A percentile compares a stretch with the other conserved stretches of the same genome.
Conservation (phyloP, 2,113 vertebrate genomes). For the Neolamprologus tretocephalus region DNA sequence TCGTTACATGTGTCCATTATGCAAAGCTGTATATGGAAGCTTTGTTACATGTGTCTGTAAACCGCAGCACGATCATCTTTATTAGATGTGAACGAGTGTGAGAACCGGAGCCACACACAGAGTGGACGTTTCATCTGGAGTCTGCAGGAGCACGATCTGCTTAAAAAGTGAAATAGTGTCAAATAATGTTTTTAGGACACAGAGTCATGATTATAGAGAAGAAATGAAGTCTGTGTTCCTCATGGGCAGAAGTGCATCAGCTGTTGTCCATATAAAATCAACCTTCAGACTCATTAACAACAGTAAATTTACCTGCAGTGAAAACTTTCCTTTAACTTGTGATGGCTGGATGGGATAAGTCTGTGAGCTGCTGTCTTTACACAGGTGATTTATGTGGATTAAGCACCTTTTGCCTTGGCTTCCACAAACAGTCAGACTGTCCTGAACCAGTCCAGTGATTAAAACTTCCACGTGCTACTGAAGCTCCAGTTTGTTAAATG, state of each 20-base stretch:
- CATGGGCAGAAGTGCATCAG: not conserved
- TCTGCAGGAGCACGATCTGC: not conserved
- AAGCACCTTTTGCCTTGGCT: not conserved
- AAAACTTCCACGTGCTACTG: not conserved
- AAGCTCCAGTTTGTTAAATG: not conserved
- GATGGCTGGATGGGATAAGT: not conserved
- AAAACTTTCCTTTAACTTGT: not conserved
- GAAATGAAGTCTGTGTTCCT: not conserved
- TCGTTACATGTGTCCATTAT: not conserved
- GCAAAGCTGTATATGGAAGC: no score
- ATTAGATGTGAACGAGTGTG: not conserved
- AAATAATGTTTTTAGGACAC: not conserved
- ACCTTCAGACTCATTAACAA: not conserved
- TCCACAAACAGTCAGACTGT: not conserved
- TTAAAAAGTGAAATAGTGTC: not conserved
- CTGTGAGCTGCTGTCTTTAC: not conserved
- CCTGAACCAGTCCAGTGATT: not conserved
- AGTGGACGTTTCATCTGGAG: not conserved
- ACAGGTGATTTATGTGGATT: rapidly evolving
- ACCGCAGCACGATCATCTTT: rapidly evolving
- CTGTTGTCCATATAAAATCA: not conserved
- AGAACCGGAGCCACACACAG: not conserved
- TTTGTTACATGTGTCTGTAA: not conserved
- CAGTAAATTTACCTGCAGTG: not conserved
- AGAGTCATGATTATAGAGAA: not conserved